Base-by-base conservation (phyloP, 2,797 vertebrate species). In the Pterois miles region DNA sequence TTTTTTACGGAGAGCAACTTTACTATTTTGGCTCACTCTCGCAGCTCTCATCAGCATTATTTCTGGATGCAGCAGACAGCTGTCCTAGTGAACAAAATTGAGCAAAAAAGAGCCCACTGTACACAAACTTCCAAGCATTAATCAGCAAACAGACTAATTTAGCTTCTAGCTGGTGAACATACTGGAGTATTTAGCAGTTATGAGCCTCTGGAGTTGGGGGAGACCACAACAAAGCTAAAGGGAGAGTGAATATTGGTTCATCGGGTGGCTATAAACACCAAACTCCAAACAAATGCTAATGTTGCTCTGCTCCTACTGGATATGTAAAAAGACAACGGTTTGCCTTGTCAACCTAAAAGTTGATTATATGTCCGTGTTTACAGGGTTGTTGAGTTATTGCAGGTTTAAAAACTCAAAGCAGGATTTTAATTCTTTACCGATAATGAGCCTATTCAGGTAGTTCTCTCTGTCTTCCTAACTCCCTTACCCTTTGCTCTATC, bases 51-150 rank as follows among this genome's bases (percentile, higher is more conserved):
- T 76, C 40, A 22, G 25, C 20, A 10, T n/a, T 6, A 4, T 54
- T 40, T 59, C 27, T 34, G 68, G 57, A 67, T 43, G 53, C 40
- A 66, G 22, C 64, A 52, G 12, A 27, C 29, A 22, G 16, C 13
- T 29, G n/a, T 53, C 60, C 43, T 22, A 78, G 34, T 5, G 11
- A 57, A n/a, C 40, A 62, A n/a, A n/a, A n/a, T n/a, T n/a, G n/a
- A n/a, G n/a, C n/a, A n/a, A n/a, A n/a, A n/a, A n/a, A n/a, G n/a
- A n/a, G n/a, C 38, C 25, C 2, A 22, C 38, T 56, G 52, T 65
- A 65, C 18, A 65, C 38, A 65, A 72, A 82, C 25, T 80, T n/a
- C 48, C 54, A 74, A 59, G 40, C 25, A 69, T 11, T 50, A 60
- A 53, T 73, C 36, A 80, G 66, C 23, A 75, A 64, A 70, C 34